Percentiles rank a stretch among this genome's conserved stretches.
These are phyloP conservation scores for Proteles cristata DNA, from an alignment of 2,113 vertebrate genomes.

Conservation along the genomic window DNA sequence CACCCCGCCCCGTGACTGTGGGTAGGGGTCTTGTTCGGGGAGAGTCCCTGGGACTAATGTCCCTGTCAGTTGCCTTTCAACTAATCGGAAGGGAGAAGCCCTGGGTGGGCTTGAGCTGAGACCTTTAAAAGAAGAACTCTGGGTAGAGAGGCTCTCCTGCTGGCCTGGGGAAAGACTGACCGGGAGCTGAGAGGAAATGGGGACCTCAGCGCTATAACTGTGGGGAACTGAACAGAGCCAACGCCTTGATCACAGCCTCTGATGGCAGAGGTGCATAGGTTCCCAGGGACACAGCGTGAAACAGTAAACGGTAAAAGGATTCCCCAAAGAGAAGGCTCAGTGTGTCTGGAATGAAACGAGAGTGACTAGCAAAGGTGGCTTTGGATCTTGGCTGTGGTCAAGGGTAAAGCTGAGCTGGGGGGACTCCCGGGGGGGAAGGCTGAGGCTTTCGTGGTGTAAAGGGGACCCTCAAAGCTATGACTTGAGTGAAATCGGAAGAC, in stretches of 20 bases:
- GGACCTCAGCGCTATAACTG: too few species aligned
- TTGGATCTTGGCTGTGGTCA: neutral
- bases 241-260: neutral
- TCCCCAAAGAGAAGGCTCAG: neutral
- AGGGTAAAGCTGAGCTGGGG: neutral
- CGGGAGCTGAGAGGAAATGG: neutral
- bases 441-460: too few species aligned
- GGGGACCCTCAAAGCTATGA: neutral
- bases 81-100: neutral
- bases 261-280: neutral
- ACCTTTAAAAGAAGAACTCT: neutral
- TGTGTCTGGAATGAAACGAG: too few species aligned
- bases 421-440: neutral
- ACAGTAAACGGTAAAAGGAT: neutral
- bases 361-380: neutral
- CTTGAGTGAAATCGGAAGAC: neutral
- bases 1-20: neutral
- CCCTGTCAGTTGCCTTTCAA: neutral
- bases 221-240: too few species aligned
- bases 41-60: neutral
- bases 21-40: neutral
- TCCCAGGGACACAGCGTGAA: too few species aligned
- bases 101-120: neutral
- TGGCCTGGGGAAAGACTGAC: neutral
- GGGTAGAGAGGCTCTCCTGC: neutral